These are phyloP conservation scores for Cheilosia soror DNA, from an alignment of 2,888 invertebrate species.

Conservation along the genomic window DNA sequence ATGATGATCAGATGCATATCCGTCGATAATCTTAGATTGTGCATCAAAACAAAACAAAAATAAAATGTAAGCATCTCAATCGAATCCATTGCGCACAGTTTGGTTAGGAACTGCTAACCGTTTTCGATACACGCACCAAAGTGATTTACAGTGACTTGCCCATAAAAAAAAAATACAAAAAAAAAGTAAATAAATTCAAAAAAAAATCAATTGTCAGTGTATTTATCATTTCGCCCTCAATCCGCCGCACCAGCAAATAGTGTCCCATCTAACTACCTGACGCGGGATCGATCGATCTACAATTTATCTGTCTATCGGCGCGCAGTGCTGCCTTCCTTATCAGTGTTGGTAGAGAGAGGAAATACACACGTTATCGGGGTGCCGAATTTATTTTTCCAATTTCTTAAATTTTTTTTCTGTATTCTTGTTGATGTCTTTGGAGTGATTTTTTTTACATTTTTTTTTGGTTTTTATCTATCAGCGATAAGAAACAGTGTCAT, in stretches of 20 bases:
- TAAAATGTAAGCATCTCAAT: conserved; percentile 62
- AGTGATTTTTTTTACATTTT: conserved; percentile 50
- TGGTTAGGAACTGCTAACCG: conserved; percentile 6
- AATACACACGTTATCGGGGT: conserved; percentile 59
- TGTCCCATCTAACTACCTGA: conserved; percentile 33
- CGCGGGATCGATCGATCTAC: conserved; percentile 67
- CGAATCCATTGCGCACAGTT: conserved; percentile 47
- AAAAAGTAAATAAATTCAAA: conserved; percentile 1
- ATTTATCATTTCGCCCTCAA: conserved; percentile 51
- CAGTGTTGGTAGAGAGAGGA: conserved; percentile 53
- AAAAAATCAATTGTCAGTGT: conserved; percentile 19
- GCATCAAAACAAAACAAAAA: conserved; percentile 34
- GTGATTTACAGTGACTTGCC: conserved; percentile 33
- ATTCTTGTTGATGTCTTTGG: conserved; percentile 47
- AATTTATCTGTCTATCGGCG: conserved; percentile 56
- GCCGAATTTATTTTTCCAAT: conserved; percentile 30
- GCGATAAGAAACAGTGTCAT: conserved; percentile 68
- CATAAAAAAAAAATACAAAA: background rate
- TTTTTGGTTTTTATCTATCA: conserved; percentile 58
- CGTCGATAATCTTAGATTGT: conserved; percentile 50
- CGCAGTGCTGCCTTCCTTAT: conserved; percentile 52
- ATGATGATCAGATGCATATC: conserved; percentile 51
- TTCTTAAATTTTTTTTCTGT: conserved; percentile 22
- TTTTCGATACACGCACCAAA: conserved; percentile 2
- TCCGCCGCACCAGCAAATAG: conserved; percentile 28